Evolutionary conservation across 2,113 vertebrate species (phyloP).

Genomic region (Pipa parva): DNA sequence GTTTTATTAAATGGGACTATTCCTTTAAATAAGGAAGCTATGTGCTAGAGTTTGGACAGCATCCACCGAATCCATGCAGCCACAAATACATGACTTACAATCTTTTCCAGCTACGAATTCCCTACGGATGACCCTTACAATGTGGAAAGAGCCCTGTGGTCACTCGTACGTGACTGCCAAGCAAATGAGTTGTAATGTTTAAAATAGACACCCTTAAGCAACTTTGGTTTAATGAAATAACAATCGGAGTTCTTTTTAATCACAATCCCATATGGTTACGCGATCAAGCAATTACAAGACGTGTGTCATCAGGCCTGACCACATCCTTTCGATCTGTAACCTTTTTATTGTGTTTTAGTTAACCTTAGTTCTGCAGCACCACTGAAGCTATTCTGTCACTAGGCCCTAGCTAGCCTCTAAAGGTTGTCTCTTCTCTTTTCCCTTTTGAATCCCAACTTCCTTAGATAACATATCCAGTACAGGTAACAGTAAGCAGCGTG

Average conservation of each 20-base stretch:
- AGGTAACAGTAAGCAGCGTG: no score
- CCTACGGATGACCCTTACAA: background rate
- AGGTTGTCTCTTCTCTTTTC: no score
- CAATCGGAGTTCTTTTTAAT: constrained; percentile 3
- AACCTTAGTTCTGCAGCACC: no score
- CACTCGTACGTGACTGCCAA: constrained; percentile 8
- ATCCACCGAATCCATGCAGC: constrained; percentile 6
- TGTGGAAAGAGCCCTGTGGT: constrained; percentile 24
- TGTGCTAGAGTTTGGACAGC: constrained; percentile 14
- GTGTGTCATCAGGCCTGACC: background rate
- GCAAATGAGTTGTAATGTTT: constrained; percentile 5
- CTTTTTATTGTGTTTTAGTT: no score
- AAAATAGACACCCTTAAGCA: constrained; percentile 15
- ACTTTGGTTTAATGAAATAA: constrained; percentile 16
- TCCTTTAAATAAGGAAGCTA: no score
- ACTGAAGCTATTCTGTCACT: no score
- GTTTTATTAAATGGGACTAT: no score
- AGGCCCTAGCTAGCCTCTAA: no score
- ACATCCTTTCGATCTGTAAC: background rate
- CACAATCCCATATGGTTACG: background rate
- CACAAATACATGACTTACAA: constrained; percentile 21
- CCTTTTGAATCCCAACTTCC: no score
- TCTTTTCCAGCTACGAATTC: constrained; percentile 32
- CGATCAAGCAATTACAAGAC: background rate
- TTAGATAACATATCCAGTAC: no score